Conservation (phyloP, 2,888 invertebrate species). For the Sturmia bella region DNA sequence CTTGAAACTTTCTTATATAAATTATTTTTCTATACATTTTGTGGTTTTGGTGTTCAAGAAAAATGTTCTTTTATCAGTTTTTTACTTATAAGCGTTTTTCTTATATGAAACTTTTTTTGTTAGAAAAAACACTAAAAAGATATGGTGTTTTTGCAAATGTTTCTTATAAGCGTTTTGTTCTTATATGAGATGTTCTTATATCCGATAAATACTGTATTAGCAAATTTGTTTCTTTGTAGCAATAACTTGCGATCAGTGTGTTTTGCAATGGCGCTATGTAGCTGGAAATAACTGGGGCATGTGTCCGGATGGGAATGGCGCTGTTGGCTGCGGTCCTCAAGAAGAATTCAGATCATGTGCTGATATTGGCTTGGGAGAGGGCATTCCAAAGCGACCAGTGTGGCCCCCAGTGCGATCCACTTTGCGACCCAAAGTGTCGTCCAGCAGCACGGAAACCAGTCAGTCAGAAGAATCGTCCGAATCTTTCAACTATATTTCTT, state of each 20-base stretch:
- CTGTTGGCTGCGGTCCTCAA: slow-evolving; percentile 93
- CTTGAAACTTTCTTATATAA: too few species aligned
- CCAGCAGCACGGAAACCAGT: slow-evolving; percentile 69
- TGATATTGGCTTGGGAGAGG: slow-evolving; percentile 87
- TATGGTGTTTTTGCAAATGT: not conserved
- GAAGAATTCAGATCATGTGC: slow-evolving; percentile 94
- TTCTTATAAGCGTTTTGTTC: too few species aligned
- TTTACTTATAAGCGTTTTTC: too few species aligned
- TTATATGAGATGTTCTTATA: too few species aligned
- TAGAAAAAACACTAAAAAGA: too few species aligned
- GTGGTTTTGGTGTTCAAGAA: too few species aligned
- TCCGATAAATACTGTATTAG: too few species aligned
- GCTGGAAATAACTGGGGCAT: slow-evolving; percentile 93
- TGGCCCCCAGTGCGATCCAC: slow-evolving; percentile 77
- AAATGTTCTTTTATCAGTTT: too few species aligned
- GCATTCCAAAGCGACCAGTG: slow-evolving; percentile 81
- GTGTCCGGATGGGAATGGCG: slow-evolving; percentile 88
- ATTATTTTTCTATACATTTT: too few species aligned
- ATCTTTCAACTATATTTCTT: slow-evolving; percentile 82
- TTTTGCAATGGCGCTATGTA: slow-evolving; percentile 94
- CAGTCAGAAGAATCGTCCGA: slow-evolving; percentile 72
- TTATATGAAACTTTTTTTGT: too few species aligned
- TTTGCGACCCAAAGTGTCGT: slow-evolving; percentile 66
- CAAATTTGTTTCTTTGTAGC: slow-evolving; percentile 76
- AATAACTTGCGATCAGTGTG: slow-evolving; percentile 90